Evolutionary conservation across 37 sponge, comb jelly and placozoan genomes (phyloP), one percentile per base, ranked within the genome.

Genomic region (Bolinopsis microptera): DNA sequence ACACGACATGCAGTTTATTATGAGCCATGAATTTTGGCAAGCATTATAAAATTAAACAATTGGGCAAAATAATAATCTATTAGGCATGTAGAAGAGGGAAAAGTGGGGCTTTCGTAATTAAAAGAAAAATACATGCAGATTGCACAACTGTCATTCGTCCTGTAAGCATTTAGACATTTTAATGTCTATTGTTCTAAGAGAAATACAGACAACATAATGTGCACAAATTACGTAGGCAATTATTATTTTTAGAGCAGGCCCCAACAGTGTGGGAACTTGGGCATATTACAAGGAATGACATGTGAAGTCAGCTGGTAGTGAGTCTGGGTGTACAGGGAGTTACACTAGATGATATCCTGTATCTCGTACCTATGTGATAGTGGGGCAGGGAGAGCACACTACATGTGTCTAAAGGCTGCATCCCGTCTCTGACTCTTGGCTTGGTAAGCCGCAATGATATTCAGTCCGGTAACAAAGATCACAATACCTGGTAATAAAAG

Each of bases 381-480:
- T 35, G 80, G 27, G 36, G 22, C n/a, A n/a, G n/a, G n/a, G n/a
- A n/a, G n/a, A n/a, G n/a, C n/a, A n/a, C n/a, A 36, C 61, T 86
- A 86, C 90, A 86, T 86, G 90, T 86, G 90, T 86, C 90, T 86
- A 86, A 86, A 86, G 30, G 90, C 90, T 9, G 90, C 90, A 38
- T 86, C 90, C 36, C 90, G 41, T 86, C 90, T 35, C 61, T 86
- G 90, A 27, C 25, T 86, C 61, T 86, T 86, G 0, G 90, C 90
- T 86, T 86, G 41, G 27, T 28, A 86, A 24, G 36, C 32, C 41
- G 90, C 90, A 39, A 86, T 86, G n/a, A 86, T 33, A 22, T 28
- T 86, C 35, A 86, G 61, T 38, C 90, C 90, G 28, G 90, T 86
- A 2, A 86, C 61, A 41, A 86, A 86, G 26, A 86, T 86, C 1